Evolutionary conservation across 1,140 invertebrate species (phyloP).

Genomic region (Stenopsyche tienmushanensis): DNA sequence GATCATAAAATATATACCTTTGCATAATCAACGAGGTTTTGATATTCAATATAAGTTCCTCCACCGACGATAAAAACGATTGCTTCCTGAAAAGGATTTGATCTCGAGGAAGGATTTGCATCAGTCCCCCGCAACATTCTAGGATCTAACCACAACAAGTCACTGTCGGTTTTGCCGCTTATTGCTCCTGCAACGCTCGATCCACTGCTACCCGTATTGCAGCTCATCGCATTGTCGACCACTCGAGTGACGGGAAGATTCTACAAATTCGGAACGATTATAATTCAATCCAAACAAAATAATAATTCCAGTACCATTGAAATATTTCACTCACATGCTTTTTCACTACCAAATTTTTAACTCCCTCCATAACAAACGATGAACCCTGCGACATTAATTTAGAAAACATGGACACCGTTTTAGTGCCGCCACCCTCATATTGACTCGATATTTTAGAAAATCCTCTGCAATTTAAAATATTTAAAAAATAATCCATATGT

Average conservation of each 20-base stretch:
- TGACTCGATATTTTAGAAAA: constrained; percentile 82
- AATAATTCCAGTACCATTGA: constrained; percentile 20
- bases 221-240: constrained; percentile 48
- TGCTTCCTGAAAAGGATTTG: constrained; percentile 78
- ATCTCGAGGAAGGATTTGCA: constrained; percentile 42
- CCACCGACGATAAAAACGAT: constrained; percentile 97
- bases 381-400: constrained; percentile 96
- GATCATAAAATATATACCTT: constrained; percentile 71
- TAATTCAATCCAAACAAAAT: constrained; percentile 1
- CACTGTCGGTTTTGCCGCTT: constrained; percentile 28
- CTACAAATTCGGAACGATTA: constrained; percentile 37
- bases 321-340: constrained; percentile 74
- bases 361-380: constrained; percentile 99
- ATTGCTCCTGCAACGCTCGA: constrained; percentile 19
- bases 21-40: constrained; percentile 94
- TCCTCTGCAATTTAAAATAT: constrained; percentile 57
- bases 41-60: constrained; percentile 99
- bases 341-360: constrained; percentile 98
- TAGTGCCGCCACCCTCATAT: constrained; percentile 92
- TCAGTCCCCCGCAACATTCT: constrained; percentile 48
- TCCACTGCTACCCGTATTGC: constrained; percentile 36
- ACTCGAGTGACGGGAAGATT: constrained; percentile 51
- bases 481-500: no score
- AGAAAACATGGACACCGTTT: constrained; percentile 97
- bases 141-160: constrained; percentile 51